Base-by-base conservation (phyloP, 2,888 invertebrate genomes). In the Ichneumon xanthorius region DNA sequence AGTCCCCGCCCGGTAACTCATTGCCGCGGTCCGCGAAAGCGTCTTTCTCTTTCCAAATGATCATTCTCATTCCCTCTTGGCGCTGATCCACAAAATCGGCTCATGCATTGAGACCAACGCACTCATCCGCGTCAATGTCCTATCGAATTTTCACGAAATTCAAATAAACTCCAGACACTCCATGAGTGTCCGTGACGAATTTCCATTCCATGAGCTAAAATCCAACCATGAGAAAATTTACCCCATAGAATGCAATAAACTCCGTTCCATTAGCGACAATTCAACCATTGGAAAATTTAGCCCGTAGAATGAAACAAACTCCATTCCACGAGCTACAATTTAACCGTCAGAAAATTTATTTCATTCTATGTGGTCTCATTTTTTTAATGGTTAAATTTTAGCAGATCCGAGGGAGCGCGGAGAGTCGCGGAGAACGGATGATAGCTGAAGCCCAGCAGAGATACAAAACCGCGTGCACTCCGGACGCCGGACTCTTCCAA, bases 1-100 rank as follows among this genome's bases (percentile, higher is more conserved):
- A 93, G 93, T 93, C 92, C 91, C 92, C 92, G 92, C 92, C 92
- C 92, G 92, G 92, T 93, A 93, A 93, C 92, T 93, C 93, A 92
- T 92, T 91, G 93, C 92, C 89, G 80, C 84, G 85, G 77, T 85
- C 79, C 84, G 80, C 85, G 78, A 82, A 71, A 77, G 71, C 82
- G 45, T 68, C 78, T 81, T 65, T 77, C 55, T 53, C 79, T 83
- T 82, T 79, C 75, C 50, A 71, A 65, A 55, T 30, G 70, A 50
- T 84, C 72, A 53, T 82, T 76, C 75, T 78, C 72, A 85, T 86
- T 87, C 86, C 70, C 87, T 81, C 92, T 93, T 93, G 92, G 93
- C 93, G 92, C 92, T 90, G 89, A 92, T 93, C 92, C 93, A 92
- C 91, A 87, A 50, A 67, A 80, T 76, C 76, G 63, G 61, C 61